phyloP scores from a whole-genome alignment of 2,113 vertebrate genomes.

The Rutilus rutilus region DNA sequence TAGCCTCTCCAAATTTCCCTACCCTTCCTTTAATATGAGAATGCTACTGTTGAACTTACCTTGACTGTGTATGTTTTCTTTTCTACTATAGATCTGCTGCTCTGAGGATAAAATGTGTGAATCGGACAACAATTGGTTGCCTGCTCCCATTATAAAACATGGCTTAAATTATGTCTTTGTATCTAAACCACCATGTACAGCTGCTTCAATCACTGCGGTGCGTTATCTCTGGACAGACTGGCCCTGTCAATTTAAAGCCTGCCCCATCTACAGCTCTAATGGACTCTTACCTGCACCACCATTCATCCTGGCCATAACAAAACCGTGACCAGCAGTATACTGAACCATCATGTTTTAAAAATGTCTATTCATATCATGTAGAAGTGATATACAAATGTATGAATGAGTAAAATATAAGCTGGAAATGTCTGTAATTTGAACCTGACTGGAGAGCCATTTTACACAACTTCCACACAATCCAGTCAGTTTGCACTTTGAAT shows the following conservation, averaged over 20 bases:
- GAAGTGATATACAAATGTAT: background rate
- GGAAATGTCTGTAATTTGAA: background rate
- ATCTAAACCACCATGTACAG: conserved; percentile 57
- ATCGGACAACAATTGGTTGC: conserved; percentile 71
- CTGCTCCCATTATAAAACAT: conserved; percentile 60
- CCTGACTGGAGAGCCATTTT: background rate
- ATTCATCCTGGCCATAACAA: conserved; percentile 63
- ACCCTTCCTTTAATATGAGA: background rate
- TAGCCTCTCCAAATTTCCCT: too few species aligned
- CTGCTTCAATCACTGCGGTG: conserved; percentile 63
- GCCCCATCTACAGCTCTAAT: conserved; percentile 79
- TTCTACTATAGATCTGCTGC: conserved; percentile 80
- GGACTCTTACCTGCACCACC: conserved; percentile 82
- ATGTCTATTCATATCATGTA: background rate
- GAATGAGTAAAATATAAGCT: background rate
- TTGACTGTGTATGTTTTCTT: conserved; percentile 8
- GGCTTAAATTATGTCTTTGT: conserved; percentile 66
- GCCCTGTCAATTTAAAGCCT: conserved; percentile 86
- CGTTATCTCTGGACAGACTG: conserved; percentile 89
- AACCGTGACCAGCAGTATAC: background rate
- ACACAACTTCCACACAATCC: background rate
- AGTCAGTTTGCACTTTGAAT: background rate
- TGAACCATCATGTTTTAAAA: background rate
- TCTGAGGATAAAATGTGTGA: conserved; percentile 21
- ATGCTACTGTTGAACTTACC: background rate